Base-by-base conservation (phyloP, 2,888 invertebrate species). In the Euphydryas editha region DNA sequence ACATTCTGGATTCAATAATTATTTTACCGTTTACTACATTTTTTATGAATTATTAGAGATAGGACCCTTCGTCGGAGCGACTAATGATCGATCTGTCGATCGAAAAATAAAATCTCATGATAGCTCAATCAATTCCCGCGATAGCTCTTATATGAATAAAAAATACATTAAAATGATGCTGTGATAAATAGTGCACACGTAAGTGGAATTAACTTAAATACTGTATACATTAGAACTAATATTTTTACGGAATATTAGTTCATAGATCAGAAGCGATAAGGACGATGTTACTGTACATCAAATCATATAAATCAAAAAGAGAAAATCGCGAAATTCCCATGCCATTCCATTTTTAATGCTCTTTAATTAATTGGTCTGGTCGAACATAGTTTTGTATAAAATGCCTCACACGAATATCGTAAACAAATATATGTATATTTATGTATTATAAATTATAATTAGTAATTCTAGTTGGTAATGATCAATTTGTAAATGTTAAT, bases 101-200 rank as follows among this genome's bases (percentile, higher is more conserved):
- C 64, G 69, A 65, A 68, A 73, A 76, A 78, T 78, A 75, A 77
- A 73, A 80, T 72, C 70, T 65, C 73, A 66, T 82, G 85, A 87
- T 87, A 84, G 77, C 84, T 86, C 84, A 86, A 87, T 87, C 83
- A 79, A 77, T 80, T 75, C 74, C 68, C 71, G 72, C 74, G 75
- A 75, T 77, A 72, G 74, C 74, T 75, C 67, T 60, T 81, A 86
- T 84, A 87, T 87, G 85, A 87, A 87, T 87, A 87, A 85, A 85
- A 86, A 80, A 78, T 73, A 74, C 82, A 85, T 87, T 85, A 84
- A 76, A 79, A 76, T 73, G 72, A 73, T 71, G 67, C 61, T 47
- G 67, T 72, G 72, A 75, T 74, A 77, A 73, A 77, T 72, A 77
- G 72, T 75, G 67, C 72, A 72, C 64, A 60, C 62, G 42, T 47